Evolutionary conservation across 2,888 invertebrate genomes (phyloP).

Genomic region (Ophonus ardosiacus): DNA sequence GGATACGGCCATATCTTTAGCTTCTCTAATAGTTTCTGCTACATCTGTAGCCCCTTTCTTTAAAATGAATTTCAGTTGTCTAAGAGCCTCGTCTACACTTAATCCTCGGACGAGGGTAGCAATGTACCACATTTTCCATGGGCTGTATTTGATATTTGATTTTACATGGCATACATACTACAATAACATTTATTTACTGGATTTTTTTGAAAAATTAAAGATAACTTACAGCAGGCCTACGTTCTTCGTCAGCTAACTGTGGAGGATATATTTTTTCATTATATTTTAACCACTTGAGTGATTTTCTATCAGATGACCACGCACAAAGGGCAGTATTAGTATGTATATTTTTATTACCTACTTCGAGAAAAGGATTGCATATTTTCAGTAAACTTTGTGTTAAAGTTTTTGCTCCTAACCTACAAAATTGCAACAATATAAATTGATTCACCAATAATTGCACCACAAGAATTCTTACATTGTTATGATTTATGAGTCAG

Average conservation of each 20-base stretch:
- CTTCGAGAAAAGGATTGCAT: conserved; percentile 23
- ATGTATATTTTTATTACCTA: conserved; percentile 55
- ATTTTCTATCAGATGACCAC: conserved; percentile 73
- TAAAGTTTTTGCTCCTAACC: conserved; percentile 24
- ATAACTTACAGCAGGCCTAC: conserved; percentile 88
- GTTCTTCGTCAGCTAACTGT: conserved; percentile 84
- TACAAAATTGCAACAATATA: conserved; percentile 7
- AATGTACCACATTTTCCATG: conserved; percentile 95
- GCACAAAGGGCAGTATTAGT: conserved; percentile 59
- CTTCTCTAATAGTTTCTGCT: conserved; percentile 90
- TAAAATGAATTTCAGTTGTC: conserved; percentile 89
- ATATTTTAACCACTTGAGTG: conserved; percentile 80
- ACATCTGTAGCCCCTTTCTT: conserved; percentile 88
- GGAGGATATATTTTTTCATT: conserved; percentile 91
- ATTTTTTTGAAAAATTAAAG: neutral
- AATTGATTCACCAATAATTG: neutral
- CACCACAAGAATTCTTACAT: conserved; percentile 9
- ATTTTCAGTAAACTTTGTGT: conserved; percentile 21
- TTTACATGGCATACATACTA: conserved; percentile 94
- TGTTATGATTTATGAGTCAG: conserved; percentile 11
- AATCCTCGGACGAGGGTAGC: conserved; percentile 93
- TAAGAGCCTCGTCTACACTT: conserved; percentile 95
- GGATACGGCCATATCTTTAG: conserved; percentile 90
- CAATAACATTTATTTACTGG: conserved; percentile 68
- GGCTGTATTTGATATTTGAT: conserved; percentile 91